These are phyloP conservation scores for Scolopax bukidnonensis DNA, from an alignment of 2,797 vertebrate genomes.

Conservation along the genomic window DNA sequence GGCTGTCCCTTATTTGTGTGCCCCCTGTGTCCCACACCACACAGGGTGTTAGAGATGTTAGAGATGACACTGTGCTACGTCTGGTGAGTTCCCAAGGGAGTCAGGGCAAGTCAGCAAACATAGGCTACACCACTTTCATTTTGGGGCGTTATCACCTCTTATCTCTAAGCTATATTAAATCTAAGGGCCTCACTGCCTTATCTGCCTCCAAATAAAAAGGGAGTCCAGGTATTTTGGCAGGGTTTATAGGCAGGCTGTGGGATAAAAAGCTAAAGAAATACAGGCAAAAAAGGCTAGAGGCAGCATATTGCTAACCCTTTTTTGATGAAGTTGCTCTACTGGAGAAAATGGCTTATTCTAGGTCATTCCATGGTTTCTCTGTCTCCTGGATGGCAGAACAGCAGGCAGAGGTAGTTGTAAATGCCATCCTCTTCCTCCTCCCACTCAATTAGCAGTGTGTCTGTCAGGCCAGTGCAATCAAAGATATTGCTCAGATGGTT, in stretches of 20 bases:
- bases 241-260: constrained; percentile 21
- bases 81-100: background rate
- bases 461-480: background rate
- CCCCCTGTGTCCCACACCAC: fast-evolving
- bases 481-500: background rate
- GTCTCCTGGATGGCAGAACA: background rate
- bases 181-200: constrained; percentile 20
- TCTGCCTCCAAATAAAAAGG: constrained; percentile 45
- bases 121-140: background rate
- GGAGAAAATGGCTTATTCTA: constrained; percentile 17
- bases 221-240: constrained; percentile 19
- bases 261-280: constrained; percentile 48
- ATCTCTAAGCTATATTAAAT: constrained; percentile 39
- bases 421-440: background rate
- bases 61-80: background rate
- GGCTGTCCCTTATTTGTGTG: background rate
- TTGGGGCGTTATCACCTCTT: constrained; percentile 51
- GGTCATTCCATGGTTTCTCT: background rate
- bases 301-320: background rate
- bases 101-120: background rate
- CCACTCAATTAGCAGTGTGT: background rate
- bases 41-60: background rate
- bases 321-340: constrained; percentile 11
- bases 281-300: background rate
- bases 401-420: background rate